phyloP scores from a whole-genome alignment of 2,888 invertebrate genomes.

The Orchesellides sinensis region DNA sequence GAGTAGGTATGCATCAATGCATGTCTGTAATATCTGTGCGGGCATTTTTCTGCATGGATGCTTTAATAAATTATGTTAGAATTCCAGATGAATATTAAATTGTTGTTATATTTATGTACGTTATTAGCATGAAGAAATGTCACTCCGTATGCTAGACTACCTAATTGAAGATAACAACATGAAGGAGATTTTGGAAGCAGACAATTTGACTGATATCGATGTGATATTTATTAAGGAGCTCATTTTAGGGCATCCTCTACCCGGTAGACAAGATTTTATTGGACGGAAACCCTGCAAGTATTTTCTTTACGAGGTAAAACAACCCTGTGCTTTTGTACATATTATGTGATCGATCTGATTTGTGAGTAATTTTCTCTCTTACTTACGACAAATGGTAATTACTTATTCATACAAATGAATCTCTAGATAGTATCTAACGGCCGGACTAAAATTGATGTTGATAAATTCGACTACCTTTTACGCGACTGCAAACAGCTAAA shows the following conservation, averaged over 20 bases:
- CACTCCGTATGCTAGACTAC: slow-evolving; percentile 78
- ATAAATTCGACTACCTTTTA: slow-evolving; percentile 84
- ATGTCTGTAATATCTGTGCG: too few relatives aligned
- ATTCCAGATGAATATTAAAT: too few relatives aligned
- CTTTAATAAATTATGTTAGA: too few relatives aligned
- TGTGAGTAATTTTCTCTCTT: too few relatives aligned
- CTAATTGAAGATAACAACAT: slow-evolving; percentile 77
- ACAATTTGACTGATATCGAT: slow-evolving; percentile 76
- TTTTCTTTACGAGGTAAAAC: slow-evolving; percentile 80
- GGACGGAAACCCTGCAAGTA: slow-evolving; percentile 77
- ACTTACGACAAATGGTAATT: too few relatives aligned
- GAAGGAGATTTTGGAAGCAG: slow-evolving; percentile 75
- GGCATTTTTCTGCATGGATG: too few relatives aligned
- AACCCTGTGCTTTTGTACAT: too few relatives aligned
- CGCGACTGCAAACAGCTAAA: slow-evolving; percentile 80
- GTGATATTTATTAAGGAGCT: slow-evolving; percentile 78
- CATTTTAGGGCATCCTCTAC: slow-evolving; percentile 76
- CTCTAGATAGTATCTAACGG: slow-evolving; percentile 81
- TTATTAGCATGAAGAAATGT: slow-evolving; percentile 79
- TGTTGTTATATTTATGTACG: neutral
- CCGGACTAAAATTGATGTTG: slow-evolving; percentile 81
- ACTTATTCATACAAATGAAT: neutral
- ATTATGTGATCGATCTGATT: neutral
- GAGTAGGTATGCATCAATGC: too few relatives aligned
- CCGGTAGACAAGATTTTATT: slow-evolving; percentile 50